A percentile compares a stretch with the other conserved stretches of the same genome.
Conservation (phyloP, 1,140 invertebrate species). For the Sipha flava region DNA sequence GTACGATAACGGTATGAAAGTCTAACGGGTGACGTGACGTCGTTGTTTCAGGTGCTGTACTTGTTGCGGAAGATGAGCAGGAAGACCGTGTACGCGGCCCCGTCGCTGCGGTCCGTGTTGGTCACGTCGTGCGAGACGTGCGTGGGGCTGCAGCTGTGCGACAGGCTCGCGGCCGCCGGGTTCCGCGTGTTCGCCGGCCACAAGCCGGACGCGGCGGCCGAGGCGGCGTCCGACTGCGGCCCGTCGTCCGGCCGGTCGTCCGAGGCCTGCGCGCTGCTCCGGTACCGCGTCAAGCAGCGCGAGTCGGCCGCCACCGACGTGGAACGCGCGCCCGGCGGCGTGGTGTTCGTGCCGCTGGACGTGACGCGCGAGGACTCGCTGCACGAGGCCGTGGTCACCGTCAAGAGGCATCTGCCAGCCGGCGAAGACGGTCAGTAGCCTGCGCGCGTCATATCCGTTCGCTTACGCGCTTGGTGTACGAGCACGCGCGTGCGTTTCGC, state of each 20-base stretch:
- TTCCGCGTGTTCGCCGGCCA: slow-evolving; percentile 70
- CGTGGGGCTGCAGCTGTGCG: slow-evolving; percentile 61
- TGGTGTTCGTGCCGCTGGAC: slow-evolving; percentile 63
- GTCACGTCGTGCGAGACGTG: slow-evolving; percentile 69
- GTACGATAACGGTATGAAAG: no score
- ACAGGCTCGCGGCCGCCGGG: slow-evolving; percentile 57
- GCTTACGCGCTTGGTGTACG: no score
- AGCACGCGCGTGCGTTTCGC: no score
- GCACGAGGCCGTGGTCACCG: slow-evolving; percentile 63
- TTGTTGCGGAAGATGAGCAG: slow-evolving; percentile 13
- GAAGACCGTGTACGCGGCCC: not conserved
- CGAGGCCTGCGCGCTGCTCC: slow-evolving; percentile 53
- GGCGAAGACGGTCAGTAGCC: slow-evolving; percentile 62
- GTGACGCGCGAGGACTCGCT: slow-evolving; percentile 69
- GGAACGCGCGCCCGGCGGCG: slow-evolving; percentile 42
- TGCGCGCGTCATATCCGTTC: no score
- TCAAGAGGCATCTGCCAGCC: slow-evolving; percentile 67
- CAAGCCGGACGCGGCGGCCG: slow-evolving; percentile 43
- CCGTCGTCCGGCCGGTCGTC: slow-evolving; percentile 41
- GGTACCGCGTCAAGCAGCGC: slow-evolving; percentile 49
- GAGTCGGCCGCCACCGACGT: slow-evolving; percentile 40
- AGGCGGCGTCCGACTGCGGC: slow-evolving; percentile 39
- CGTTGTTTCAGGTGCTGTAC: not conserved
- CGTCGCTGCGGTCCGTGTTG: slow-evolving; percentile 48
- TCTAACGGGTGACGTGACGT: no score